These are phyloP conservation scores for Pachliopta kotzebuea DNA, from an alignment of 2,888 invertebrate genomes.

Conservation along the genomic window DNA sequence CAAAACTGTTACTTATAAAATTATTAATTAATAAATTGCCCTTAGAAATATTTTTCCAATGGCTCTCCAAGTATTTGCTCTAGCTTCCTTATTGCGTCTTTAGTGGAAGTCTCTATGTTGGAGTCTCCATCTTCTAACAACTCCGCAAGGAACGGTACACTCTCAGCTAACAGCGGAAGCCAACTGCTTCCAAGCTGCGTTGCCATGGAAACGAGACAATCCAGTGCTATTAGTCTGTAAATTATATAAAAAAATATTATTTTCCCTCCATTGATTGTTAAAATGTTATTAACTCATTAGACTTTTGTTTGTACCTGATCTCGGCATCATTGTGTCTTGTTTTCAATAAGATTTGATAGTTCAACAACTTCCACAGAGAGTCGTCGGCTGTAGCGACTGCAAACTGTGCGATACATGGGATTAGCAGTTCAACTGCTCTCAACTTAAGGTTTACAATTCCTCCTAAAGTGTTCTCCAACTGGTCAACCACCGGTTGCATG, in stretches of 20 bases:
- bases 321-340: constrained; percentile 88
- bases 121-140: constrained; percentile 94
- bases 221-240: constrained; percentile 83
- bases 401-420: constrained; percentile 91
- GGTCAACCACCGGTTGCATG: constrained; percentile 93
- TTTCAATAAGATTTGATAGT: constrained; percentile 94
- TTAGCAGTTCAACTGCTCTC: constrained; percentile 82
- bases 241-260: constrained; percentile 1
- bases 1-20: neutral
- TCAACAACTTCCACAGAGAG: constrained; percentile 92
- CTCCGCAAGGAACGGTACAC: constrained; percentile 96
- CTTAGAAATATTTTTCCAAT: constrained; percentile 91
- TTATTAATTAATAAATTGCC: neutral
- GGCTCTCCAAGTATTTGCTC: constrained; percentile 95
- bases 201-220: constrained; percentile 88
- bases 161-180: constrained; percentile 93
- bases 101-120: constrained; percentile 89
- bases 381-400: constrained; percentile 92
- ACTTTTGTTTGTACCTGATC: constrained; percentile 71
- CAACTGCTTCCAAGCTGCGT: constrained; percentile 93
- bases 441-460: constrained; percentile 80
- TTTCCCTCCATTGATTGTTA: neutral
- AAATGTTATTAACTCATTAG: neutral
- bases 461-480: constrained; percentile 88
- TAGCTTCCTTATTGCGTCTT: constrained; percentile 89